Conservation (phyloP, 1,140 invertebrate genomes). For the Antheraea pernyi region DNA sequence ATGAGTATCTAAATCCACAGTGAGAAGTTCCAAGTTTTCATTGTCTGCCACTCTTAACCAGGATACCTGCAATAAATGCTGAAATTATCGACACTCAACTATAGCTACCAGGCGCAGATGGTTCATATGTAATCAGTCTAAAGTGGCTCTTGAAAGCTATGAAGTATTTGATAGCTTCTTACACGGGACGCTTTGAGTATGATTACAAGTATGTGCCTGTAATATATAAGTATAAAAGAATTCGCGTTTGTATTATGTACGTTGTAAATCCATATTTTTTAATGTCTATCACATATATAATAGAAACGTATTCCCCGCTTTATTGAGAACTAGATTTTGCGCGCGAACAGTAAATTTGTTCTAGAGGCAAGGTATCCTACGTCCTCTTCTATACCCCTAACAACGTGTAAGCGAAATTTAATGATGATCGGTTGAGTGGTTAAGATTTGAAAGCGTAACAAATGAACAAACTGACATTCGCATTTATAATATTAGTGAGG, state of each 20-base stretch:
- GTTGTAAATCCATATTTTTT: not conserved
- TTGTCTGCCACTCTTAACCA: constrained; percentile 84
- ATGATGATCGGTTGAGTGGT: no score
- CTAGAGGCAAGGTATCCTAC: no score
- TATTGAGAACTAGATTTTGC: no score
- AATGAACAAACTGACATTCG: no score
- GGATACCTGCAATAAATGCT: constrained; percentile 80
- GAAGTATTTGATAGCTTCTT: not conserved
- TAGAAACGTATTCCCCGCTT: no score
- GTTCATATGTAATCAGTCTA: not conserved
- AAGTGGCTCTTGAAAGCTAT: not conserved
- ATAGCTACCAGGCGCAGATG: not conserved
- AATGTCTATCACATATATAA: not conserved
- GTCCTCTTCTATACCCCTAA: no score
- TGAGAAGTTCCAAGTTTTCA: constrained; percentile 83
- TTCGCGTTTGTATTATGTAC: not conserved
- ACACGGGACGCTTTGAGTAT: not conserved
- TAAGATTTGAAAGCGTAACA: no score
- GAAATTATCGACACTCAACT: not conserved
- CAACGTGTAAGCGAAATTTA: no score
- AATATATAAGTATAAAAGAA: not conserved
- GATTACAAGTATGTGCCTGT: not conserved
- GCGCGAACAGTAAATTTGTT: no score
- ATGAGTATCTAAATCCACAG: constrained; percentile 84
- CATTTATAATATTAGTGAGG: no score